These are phyloP conservation scores for Oryzias woworae DNA, from an alignment of 2,113 vertebrate genomes.

Conservation along the genomic window DNA sequence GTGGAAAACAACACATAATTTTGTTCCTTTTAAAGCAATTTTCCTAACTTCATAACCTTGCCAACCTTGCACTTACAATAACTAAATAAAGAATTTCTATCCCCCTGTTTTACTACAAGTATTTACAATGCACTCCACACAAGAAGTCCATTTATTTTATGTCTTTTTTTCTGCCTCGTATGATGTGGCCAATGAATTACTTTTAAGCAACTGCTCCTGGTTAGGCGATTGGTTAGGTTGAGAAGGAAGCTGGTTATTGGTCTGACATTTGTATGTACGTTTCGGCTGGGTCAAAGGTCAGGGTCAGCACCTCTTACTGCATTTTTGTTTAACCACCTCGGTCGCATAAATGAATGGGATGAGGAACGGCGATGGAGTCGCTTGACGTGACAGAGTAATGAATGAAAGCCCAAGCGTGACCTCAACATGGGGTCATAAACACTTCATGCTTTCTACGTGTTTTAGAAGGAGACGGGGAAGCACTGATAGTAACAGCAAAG, in stretches of 20 bases:
- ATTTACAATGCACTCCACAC: slow-evolving; percentile 12
- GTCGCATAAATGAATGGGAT: slow-evolving; percentile 61
- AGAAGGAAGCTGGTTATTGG: slow-evolving; percentile 73
- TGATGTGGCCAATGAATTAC: slow-evolving; percentile 50
- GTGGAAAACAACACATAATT: slow-evolving; percentile 14
- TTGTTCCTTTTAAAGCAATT: slow-evolving; percentile 19
- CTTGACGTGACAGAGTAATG: slow-evolving; percentile 65
- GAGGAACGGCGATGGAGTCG: slow-evolving; percentile 61
- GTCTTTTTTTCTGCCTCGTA: slow-evolving; percentile 7
- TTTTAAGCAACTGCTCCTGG: slow-evolving; percentile 54
- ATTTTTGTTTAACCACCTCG: slow-evolving; percentile 73
- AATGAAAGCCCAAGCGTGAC: slow-evolving; percentile 65
- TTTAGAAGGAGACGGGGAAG: slow-evolving; percentile 30
- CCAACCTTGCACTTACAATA: slow-evolving; percentile 1
- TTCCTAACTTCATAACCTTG: slow-evolving; percentile 28
- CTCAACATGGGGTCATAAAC: slow-evolving; percentile 68
- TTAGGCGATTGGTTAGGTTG: slow-evolving; percentile 44
- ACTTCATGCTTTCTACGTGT: slow-evolving; percentile 57
- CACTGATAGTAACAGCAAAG: slow-evolving; percentile 31
- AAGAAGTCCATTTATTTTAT: slow-evolving; percentile 20
- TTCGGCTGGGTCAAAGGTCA: slow-evolving; percentile 61
- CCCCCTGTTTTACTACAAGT: slow-evolving; percentile 16
- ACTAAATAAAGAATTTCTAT: slow-evolving; percentile 8
- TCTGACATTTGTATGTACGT: slow-evolving; percentile 67
- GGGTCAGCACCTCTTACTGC: slow-evolving; percentile 59